Conservation (phyloP, 2,113 vertebrate species). For the Epinephelus lanceolatus region DNA sequence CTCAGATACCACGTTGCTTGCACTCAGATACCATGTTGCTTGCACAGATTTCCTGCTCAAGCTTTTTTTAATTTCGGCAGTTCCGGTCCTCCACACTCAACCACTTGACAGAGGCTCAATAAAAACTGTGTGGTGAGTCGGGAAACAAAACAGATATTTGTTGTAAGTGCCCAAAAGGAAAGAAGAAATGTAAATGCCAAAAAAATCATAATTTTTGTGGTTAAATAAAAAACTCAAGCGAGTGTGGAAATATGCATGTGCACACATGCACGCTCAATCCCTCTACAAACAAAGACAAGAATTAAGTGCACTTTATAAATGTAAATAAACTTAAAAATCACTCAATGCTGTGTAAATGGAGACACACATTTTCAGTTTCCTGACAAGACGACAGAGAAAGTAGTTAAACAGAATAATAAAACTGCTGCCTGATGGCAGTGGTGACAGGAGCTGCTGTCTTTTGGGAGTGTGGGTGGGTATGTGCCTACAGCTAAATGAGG, state of each 20-base stretch:
- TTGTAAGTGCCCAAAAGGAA: neutral
- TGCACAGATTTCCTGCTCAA: no score
- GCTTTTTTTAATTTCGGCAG: no score
- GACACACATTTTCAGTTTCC: slow-evolving; percentile 40
- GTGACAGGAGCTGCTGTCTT: slow-evolving; percentile 46
- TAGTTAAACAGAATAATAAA: slow-evolving; percentile 62
- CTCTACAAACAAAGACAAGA: neutral
- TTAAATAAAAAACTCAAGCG: neutral
- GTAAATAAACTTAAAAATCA: slow-evolving; percentile 21
- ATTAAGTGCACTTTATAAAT: neutral
- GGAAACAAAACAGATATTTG: no score
- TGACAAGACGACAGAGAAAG: slow-evolving; percentile 49
- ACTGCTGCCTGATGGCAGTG: slow-evolving; percentile 47
- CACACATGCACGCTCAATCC: neutral
- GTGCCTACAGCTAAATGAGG: slow-evolving; percentile 65
- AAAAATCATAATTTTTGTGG: neutral
- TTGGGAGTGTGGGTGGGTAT: slow-evolving; percentile 59
- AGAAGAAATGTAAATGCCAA: neutral
- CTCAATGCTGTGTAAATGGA: neutral
- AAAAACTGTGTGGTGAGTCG: no score
- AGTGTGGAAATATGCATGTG: neutral
- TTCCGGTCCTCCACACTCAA: no score
- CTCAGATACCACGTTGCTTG: no score
- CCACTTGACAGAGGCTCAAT: neutral
- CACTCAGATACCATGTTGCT: no score